phyloP scores from a whole-genome alignment of 1,140 invertebrate species.

The Leptinotarsa lineolata region DNA sequence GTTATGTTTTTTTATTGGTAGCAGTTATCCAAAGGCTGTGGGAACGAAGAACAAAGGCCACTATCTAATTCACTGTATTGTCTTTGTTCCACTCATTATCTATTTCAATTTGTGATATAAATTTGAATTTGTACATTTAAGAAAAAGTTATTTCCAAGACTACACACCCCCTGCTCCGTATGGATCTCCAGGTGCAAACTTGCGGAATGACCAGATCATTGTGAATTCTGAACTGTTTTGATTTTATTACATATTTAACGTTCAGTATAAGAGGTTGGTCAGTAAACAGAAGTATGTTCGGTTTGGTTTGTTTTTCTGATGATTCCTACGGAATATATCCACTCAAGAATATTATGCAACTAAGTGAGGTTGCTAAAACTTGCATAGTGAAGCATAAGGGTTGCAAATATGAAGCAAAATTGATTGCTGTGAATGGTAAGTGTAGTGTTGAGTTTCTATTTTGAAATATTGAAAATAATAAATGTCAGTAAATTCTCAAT shows the following conservation, averaged over 20 bases:
- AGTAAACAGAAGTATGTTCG: conserved; percentile 1
- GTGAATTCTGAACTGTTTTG: background rate
- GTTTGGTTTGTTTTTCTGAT: background rate
- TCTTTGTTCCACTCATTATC: background rate
- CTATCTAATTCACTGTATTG: background rate
- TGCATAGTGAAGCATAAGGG: background rate
- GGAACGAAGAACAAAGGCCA: background rate
- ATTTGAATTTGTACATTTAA: conserved; percentile 1
- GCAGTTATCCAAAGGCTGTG: background rate
- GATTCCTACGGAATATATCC: background rate
- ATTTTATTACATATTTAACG: background rate
- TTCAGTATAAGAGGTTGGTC: background rate
- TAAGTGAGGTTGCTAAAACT: background rate
- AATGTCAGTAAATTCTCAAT: background rate
- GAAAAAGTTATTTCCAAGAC: background rate
- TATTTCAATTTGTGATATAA: background rate
- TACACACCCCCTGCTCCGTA: background rate
- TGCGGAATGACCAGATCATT: background rate
- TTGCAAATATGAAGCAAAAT: background rate
- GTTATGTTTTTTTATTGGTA: background rate
- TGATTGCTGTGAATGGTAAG: conserved; percentile 3
- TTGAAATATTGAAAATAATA: background rate
- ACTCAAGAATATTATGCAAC: background rate
- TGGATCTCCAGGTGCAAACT: background rate
- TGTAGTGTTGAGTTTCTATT: background rate